Percentiles rank a stretch among this genome's conserved stretches.
Conservation (phyloP, 2,797 vertebrate species). For the Helarctos malayanus region DNA sequence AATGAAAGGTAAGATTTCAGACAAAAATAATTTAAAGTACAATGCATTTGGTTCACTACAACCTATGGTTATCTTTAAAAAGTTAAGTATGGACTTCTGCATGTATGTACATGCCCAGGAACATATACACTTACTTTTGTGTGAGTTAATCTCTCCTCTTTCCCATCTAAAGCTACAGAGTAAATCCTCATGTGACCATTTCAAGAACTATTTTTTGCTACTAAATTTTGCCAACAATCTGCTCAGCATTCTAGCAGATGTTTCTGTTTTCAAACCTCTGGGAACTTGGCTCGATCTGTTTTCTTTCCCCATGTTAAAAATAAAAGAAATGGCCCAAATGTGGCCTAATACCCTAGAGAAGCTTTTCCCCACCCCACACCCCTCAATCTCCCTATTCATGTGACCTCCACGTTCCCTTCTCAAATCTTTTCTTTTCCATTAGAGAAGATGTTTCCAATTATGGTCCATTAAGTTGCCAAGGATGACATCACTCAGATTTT, state of each 20-base stretch:
- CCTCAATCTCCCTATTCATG: slow-evolving; percentile 18
- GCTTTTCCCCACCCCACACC: not conserved
- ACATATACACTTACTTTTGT: slow-evolving; percentile 72
- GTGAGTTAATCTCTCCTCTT: slow-evolving; percentile 77
- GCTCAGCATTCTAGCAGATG: slow-evolving; percentile 87
- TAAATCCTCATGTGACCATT: slow-evolving; percentile 83
- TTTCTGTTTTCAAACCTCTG: slow-evolving; percentile 87
- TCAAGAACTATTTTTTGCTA: slow-evolving; percentile 85
- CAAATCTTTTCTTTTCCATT: slow-evolving; percentile 50
- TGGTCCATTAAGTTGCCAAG: slow-evolving; percentile 45
- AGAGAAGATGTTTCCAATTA: slow-evolving; percentile 79
- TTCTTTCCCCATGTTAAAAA: slow-evolving; percentile 80
- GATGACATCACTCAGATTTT: slow-evolving; percentile 52
- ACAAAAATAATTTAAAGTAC: slow-evolving; percentile 40
- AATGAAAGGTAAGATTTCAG: not conserved
- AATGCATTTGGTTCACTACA: not conserved
- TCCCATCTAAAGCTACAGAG: slow-evolving; percentile 82
- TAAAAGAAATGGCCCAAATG: slow-evolving; percentile 79
- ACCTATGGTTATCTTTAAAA: not conserved
- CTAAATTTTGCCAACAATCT: slow-evolving; percentile 88
- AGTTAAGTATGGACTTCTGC: not conserved
- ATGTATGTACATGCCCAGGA: not conserved
- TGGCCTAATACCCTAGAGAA: slow-evolving; percentile 61
- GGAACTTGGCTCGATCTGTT: slow-evolving; percentile 80
- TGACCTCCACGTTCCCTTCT: slow-evolving; percentile 53